These are phyloP conservation scores for Drosophila dunni DNA, from an alignment of 1,140 invertebrate species.

Conservation along the genomic window DNA sequence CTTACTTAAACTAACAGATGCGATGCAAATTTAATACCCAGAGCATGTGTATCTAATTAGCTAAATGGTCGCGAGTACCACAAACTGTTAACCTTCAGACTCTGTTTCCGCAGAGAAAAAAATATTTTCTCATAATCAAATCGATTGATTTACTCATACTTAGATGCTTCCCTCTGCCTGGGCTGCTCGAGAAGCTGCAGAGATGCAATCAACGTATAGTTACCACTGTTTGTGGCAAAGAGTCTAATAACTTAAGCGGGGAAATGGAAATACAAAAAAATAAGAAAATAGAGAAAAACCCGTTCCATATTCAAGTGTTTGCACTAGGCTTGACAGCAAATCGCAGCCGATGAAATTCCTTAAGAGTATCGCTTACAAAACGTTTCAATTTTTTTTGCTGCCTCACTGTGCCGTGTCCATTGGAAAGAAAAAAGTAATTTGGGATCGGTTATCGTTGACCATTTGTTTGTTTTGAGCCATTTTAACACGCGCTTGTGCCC, in stretches of 20 bases:
- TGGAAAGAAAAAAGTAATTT: constrained; percentile 53
- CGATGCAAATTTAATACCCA: not conserved
- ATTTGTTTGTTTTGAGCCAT: constrained; percentile 74
- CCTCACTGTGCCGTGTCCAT: constrained; percentile 61
- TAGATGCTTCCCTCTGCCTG: not conserved
- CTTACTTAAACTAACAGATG: not conserved
- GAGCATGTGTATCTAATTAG: too few relatives aligned
- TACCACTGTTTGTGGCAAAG: constrained; percentile 26
- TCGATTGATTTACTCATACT: constrained; percentile 17
- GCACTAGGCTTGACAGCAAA: constrained; percentile 53
- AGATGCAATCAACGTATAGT: constrained; percentile 43
- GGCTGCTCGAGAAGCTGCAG: constrained; percentile 32
- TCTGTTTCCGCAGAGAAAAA: not conserved
- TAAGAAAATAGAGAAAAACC: constrained; percentile 21
- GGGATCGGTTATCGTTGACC: constrained; percentile 66
- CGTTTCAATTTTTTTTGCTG: constrained; percentile 75
- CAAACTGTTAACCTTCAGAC: not conserved
- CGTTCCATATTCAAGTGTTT: constrained; percentile 54
- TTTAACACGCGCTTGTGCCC: constrained; percentile 70
- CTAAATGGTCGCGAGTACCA: not conserved
- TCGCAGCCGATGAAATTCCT: constrained; percentile 57
- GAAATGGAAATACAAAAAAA: not conserved
- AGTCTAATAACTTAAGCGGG: constrained; percentile 28
- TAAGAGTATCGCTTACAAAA: constrained; percentile 75
- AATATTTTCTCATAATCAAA: constrained; percentile 33